Base-by-base conservation (phyloP, 2,113 vertebrate genomes). In the Nesospiza acunhae region DNA sequence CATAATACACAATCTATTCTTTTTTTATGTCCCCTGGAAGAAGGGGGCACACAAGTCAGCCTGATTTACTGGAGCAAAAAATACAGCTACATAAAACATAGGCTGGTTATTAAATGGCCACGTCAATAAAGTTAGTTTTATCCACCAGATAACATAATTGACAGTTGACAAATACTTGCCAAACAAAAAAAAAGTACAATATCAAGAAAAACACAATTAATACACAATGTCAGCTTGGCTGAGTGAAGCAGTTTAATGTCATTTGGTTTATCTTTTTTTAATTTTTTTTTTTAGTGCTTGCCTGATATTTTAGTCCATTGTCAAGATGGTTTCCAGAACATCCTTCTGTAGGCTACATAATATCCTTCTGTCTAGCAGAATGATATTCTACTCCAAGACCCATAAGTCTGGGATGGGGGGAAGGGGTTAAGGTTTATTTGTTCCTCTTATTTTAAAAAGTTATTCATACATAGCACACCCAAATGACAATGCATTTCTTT, bases 151-250 rank as follows among this genome's bases (percentile, higher is more conserved):
- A 53, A 58, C 15, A n/a, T 5, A 78, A 46, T 78, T 83, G 39
- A 31, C 39, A 94, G 84, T 44, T 50, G 72, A 84, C 67, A 88
- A 81, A 85, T 20, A 82, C 20, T 80, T 47, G 68, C 75, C 6
- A 42, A 42, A n/a, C n/a, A n/a, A 90, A 85, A 88, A 50, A 42
- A 84, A 63, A 10, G 28, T 42, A 58, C 66, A 78, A 8, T 30
- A 9, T 79, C 52, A 95, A 59, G 44, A 94, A 95, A 93, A 85
- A 76, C 17, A 10, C 13, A 94, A 91, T 76, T 80, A 64, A 55
- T 55, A 49, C 50, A 75, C 46, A 82, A 55, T 33, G 20, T 72
- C 62, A 83, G 30, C 47, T 30, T 85, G 63, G 44, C 60, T 90
- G 35, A 26, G 60, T 90, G 15, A 87, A 88, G 63, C 16, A 90